phyloP scores from a whole-genome alignment of 2,113 vertebrate species.

The Calonectris borealis region DNA sequence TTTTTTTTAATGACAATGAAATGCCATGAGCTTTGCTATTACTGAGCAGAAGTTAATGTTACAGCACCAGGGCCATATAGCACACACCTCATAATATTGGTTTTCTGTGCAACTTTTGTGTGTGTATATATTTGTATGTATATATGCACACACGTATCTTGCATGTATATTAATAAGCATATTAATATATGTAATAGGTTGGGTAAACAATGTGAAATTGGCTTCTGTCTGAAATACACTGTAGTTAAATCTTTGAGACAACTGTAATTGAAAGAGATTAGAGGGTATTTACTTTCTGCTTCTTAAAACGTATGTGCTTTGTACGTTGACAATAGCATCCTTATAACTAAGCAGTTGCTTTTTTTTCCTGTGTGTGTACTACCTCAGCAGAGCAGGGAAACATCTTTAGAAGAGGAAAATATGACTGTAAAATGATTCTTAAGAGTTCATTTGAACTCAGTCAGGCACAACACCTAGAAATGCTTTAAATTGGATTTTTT shows the following conservation, averaged over 20 bases:
- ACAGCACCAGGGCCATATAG: not conserved
- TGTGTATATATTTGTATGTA: not conserved
- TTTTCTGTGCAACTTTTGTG: not conserved
- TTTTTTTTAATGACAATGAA: not conserved
- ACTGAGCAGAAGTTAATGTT: not conserved
- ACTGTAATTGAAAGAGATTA: not conserved
- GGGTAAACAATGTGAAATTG: not conserved
- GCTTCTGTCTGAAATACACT: not conserved
- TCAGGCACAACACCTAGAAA: conserved; percentile 20
- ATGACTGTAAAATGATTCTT: conserved; percentile 34
- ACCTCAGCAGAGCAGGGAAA: not conserved
- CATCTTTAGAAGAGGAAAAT: conserved; percentile 1
- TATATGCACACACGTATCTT: not conserved
- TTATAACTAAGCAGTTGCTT: not conserved
- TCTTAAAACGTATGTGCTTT: not conserved
- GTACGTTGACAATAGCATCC: not conserved
- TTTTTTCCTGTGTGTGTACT: not conserved
- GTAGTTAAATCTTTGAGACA: not conserved
- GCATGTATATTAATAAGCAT: not conserved
- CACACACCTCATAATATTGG: not conserved
- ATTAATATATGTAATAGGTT: not conserved
- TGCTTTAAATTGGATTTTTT: not conserved
- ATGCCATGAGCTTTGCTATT: not conserved
- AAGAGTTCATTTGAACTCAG: conserved; percentile 23
- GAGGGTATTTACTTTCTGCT: not conserved